Evolutionary conservation across 2,888 invertebrate genomes (phyloP), one percentile per base, ranked within the genome.

Genomic region (Eucera pruinosa): DNA sequence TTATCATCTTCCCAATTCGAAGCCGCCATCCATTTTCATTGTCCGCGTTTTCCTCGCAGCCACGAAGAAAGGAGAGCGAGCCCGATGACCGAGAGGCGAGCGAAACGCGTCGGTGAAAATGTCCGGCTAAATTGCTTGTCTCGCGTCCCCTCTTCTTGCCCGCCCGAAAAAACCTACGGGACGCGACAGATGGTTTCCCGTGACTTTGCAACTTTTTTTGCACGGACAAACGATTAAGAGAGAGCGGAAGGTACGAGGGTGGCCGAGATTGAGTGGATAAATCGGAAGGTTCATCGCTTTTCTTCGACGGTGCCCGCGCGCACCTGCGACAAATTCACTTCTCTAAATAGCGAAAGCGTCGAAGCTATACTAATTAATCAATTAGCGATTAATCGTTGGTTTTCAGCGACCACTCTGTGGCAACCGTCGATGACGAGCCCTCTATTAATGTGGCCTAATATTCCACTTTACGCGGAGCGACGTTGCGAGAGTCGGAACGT

Each of bases 41-140:
- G n/a, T n/a, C n/a, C n/a, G n/a, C n/a, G n/a, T n/a, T n/a, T n/a
- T n/a, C n/a, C n/a, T n/a, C n/a, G n/a, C n/a, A n/a, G n/a, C n/a
- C n/a, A n/a, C 39, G 65, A 55, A 64, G 52, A 55, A 58, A 6
- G n/a, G n/a, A n/a, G n/a, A n/a, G n/a, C n/a, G n/a, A n/a, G 30
- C 47, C 60, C 66, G 65, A 79, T 70, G 67, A 75, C 79, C 70
- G 39, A 48, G 54, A 64, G 76, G 78, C n/a, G 75, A 86, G 77
- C 62, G 78, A 72, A 72, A 62, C 57, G 62, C 68, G n/a, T n/a
- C 69, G 50, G 50, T 64, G 66, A 71, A 60, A 66, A 84, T 80
- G 75, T 86, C 61, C 54, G 45, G 50, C 64, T 74, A 87, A 87
- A 86, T 86, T 86, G 80, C 81, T 77, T 64, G 65, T 74, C 81